Conservation (phyloP, 2,797 vertebrate species). For the Paguma larvata region DNA sequence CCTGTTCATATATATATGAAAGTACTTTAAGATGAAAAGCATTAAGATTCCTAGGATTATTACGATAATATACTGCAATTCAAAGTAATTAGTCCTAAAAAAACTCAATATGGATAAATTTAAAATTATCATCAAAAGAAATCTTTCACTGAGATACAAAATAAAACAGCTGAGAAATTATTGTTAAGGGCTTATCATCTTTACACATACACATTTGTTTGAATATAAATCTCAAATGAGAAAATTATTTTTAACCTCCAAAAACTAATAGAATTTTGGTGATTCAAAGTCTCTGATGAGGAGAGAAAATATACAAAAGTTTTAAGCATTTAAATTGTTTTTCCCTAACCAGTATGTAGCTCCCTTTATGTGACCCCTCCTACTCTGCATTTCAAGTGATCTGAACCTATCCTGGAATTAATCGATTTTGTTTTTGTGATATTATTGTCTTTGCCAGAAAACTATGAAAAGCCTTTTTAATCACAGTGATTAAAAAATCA, state of each 20-base stretch:
- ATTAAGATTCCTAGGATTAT: background rate
- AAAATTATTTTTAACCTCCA: conserved; percentile 47
- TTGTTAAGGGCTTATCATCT: background rate
- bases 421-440: conserved; percentile 43
- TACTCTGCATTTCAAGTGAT: conserved; percentile 28
- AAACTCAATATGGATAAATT: background rate
- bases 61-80: background rate
- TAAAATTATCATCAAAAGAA: conserved; percentile 50
- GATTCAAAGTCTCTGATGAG: background rate
- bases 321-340: conserved; percentile 54
- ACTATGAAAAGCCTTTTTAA: conserved; percentile 67
- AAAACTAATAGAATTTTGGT: background rate
- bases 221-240: background rate
- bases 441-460: conserved; percentile 42
- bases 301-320: background rate
- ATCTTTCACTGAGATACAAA: background rate
- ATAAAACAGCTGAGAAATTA: background rate
- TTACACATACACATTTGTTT: background rate
- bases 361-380: conserved; percentile 36
- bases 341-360: background rate
- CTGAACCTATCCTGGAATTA: conserved; percentile 32
- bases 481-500: conserved; percentile 65
- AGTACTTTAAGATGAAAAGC: conserved; percentile 9
- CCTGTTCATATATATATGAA: background rate
- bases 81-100: conserved; percentile 29